Evolutionary conservation across 2,113 vertebrate genomes (phyloP), one percentile per base, ranked within the genome.

Genomic region (Cairina moschata): DNA sequence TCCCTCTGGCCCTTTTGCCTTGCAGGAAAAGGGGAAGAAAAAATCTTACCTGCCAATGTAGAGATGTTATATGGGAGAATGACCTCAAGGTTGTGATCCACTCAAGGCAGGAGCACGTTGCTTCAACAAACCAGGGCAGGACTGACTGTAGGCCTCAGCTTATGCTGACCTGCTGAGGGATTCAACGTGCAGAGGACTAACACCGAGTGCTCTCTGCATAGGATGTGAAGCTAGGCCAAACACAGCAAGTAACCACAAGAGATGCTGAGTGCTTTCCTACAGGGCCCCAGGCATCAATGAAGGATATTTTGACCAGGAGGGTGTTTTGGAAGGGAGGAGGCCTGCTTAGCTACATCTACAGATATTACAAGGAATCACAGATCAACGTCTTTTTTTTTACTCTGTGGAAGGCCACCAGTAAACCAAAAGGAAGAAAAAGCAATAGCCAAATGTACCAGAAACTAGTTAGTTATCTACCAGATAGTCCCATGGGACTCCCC

Each of bases 221-320:
- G 23, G 25, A 31, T 0, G 0, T 13, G 13, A 38, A 83, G 13
- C 29, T 54, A 54, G 42, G 29, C n/a, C 1, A 2, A 71, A 58
- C 9, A 65, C 10, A 52, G 50, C 44, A 76, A 72, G 56, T 17
- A 71, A 44, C 18, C 58, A 40, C 50, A 11, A 63, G 69, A 54
- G 32, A 77, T 31, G 18, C 18, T 26, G 16, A 78, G 20, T 12
- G 13, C 3, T 60, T 88, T 16, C 50, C 44, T 71, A 72, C 52
- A 46, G 65, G 59, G 18, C 23, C 16, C 52, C 18, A 58, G 26
- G 32, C 63, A 50, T 16, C 11, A 17, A 8, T 56, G 69, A 52
- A 20, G 16, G 12, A 0, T 26, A 34, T 74, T 42, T 7, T 16
- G 14, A 8, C 6, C 17, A 3, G 4, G 25, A 3, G 14, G 6